Percentiles rank a stretch among this genome's conserved stretches.
Evolutionary conservation across 2,888 invertebrate species (phyloP).

Genomic region (Tetragonula carbonaria): DNA sequence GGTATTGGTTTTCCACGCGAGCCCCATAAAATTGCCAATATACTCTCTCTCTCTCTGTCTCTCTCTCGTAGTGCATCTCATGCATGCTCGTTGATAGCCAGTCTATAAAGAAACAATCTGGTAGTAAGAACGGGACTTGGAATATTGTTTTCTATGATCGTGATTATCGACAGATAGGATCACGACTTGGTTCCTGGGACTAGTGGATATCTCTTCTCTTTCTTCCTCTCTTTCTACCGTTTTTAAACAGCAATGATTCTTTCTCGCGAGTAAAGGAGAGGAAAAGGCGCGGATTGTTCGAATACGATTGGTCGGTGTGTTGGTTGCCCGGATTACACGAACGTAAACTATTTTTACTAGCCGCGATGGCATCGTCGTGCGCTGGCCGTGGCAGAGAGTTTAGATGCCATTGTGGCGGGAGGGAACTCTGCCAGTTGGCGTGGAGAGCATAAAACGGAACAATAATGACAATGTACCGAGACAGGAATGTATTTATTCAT

Average conservation of each 20-base stretch:
- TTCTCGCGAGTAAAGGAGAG: constrained; percentile 53
- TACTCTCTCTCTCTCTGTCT: background rate
- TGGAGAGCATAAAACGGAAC: constrained; percentile 77
- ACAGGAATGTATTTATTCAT: constrained; percentile 73
- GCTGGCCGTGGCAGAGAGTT: constrained; percentile 32
- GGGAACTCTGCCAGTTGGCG: constrained; percentile 65
- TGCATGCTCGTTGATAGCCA: background rate
- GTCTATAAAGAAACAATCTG: constrained; percentile 43
- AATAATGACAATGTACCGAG: constrained; percentile 80
- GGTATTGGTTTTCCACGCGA: constrained; percentile 29
- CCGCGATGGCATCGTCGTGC: constrained; percentile 18
- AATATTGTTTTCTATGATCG: constrained; percentile 58
- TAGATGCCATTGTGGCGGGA: constrained; percentile 52
- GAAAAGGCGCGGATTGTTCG: constrained; percentile 43
- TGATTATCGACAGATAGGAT: constrained; percentile 67
- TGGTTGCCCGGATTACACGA: constrained; percentile 26
- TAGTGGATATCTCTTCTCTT: background rate
- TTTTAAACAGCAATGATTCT: constrained; percentile 54
- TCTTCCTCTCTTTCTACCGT: background rate
- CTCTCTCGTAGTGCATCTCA: background rate
- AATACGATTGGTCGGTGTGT: background rate
- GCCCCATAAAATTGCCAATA: background rate
- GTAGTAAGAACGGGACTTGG: constrained; percentile 40
- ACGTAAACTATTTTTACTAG: constrained; percentile 49
- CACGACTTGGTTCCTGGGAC: constrained; percentile 33